These are phyloP conservation scores for Callinectes sapidus DNA, from an alignment of 2,888 invertebrate species.

Conservation along the genomic window DNA sequence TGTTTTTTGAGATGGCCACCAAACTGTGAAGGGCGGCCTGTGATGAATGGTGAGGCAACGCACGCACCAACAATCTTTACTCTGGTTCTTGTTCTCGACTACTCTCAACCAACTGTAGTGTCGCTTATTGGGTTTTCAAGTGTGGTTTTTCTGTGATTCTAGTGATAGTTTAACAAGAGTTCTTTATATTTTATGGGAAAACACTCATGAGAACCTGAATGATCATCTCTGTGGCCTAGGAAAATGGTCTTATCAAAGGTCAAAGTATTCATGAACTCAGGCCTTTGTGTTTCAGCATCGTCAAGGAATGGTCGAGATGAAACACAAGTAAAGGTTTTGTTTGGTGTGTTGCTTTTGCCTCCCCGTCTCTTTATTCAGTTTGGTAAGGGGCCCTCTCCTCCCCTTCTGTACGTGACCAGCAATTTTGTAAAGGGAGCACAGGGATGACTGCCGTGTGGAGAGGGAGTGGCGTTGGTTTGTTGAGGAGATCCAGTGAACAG, in stretches of 20 bases:
- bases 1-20: neutral
- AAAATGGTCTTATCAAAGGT: no score
- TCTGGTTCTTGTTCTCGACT: neutral
- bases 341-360: neutral
- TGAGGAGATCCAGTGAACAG: neutral
- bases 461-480: neutral
- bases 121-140: no score
- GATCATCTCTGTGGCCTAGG: no score
- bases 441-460: neutral
- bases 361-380: neutral
- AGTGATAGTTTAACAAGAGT: no score
- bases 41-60: neutral
- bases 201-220: no score
- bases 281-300: neutral
- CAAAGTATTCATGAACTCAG: no score
- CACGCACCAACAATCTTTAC: neutral
- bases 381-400: neutral
- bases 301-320: neutral
- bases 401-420: neutral
- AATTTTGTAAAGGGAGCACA: neutral
- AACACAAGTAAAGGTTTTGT: neutral
- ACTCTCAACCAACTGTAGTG: no score
- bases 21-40: neutral
- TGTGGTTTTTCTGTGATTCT: no score
- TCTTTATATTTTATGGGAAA: no score